Conservation (phyloP, 2,888 invertebrate species). For the Rhorus exstirpatorius region DNA sequence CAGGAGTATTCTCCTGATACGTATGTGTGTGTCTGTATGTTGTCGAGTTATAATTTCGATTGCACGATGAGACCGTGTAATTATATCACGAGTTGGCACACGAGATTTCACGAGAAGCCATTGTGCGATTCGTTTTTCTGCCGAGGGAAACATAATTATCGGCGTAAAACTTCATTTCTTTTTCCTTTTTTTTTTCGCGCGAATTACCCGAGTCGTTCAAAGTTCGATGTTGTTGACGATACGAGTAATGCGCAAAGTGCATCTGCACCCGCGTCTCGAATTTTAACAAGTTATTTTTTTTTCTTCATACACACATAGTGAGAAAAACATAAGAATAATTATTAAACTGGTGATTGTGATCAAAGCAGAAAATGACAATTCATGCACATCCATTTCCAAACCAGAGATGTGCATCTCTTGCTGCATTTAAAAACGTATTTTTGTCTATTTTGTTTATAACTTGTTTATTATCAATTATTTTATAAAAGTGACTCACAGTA, state of each 20-base stretch:
- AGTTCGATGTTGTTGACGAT: neutral
- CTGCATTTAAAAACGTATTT: neutral
- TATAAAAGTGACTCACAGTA: no score
- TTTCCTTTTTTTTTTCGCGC: neutral
- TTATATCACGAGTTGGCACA: constrained; percentile 34
- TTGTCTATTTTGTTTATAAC: no score
- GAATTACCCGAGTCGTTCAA: neutral
- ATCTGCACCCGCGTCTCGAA: neutral
- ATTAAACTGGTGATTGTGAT: neutral
- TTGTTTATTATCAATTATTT: no score
- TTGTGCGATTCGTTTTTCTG: constrained; percentile 18
- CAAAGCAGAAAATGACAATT: neutral
- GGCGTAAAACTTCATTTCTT: neutral
- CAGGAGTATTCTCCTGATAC: neutral
- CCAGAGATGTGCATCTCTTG: no score
- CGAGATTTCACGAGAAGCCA: neutral
- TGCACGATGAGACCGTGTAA: constrained; percentile 19
- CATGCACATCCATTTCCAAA: neutral
- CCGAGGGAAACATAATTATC: constrained; percentile 18
- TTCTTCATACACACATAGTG: neutral
- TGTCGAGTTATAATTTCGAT: constrained; percentile 29
- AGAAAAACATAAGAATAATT: neutral
- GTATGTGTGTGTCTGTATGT: neutral
- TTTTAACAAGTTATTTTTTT: neutral
- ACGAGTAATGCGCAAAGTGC: neutral